phyloP scores from a whole-genome alignment of 2,113 vertebrate species.

The Brachyistius frenatus region DNA sequence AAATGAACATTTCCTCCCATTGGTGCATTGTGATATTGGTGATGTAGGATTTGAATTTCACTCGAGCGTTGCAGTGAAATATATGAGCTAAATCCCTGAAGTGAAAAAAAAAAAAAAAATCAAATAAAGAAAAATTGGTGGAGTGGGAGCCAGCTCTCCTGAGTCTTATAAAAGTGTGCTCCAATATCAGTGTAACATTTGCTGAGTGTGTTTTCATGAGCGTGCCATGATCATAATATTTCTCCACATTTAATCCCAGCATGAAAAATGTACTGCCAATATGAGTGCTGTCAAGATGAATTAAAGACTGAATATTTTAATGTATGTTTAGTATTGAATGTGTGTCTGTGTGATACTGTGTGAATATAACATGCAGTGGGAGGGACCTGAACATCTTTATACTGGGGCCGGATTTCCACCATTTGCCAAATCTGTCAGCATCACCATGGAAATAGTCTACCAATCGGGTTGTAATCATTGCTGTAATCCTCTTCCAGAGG shows the following conservation, averaged over 20 bases:
- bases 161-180: constrained; percentile 4
- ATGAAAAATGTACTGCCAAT: constrained; percentile 38
- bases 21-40: not conserved
- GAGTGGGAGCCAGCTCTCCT: constrained; percentile 17
- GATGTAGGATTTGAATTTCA: not conserved
- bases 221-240: constrained; percentile 8
- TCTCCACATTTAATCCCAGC: constrained; percentile 5
- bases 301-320: constrained; percentile 46
- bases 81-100: constrained; percentile 19
- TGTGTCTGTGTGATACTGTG: constrained; percentile 7
- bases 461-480: constrained; percentile 43
- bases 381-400: constrained; percentile 9
- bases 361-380: constrained; percentile 26
- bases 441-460: constrained; percentile 53
- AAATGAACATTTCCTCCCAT: not conserved
- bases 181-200: constrained; percentile 33
- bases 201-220: constrained; percentile 17
- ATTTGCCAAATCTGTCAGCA: constrained; percentile 45
- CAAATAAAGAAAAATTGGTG: not conserved
- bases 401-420: not conserved
- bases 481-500: constrained; percentile 65
- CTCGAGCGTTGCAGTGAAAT: not conserved
- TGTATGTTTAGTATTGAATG: not conserved
- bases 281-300: constrained; percentile 41
- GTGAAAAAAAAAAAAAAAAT: not conserved